Base-by-base conservation (phyloP, 2,888 invertebrate species). In the Sphaeridia pumilis region DNA sequence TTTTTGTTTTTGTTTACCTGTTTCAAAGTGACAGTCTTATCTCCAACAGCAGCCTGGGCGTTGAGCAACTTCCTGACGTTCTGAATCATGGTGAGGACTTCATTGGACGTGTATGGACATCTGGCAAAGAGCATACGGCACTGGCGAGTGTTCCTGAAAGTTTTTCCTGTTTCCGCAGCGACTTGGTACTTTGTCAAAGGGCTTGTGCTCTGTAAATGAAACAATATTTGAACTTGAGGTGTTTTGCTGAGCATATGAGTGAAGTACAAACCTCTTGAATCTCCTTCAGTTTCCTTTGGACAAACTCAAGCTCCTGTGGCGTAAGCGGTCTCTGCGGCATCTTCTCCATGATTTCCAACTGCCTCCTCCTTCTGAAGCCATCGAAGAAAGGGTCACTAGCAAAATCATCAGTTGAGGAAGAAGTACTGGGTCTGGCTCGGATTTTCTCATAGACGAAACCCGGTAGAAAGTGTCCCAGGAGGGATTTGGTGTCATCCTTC, bases 371-470 rank as follows among this genome's bases (percentile, higher is more conserved):
- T 20, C 54, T 54, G 28, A 62, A 60, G 2, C 55, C 58, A 25
- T 52, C 54, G 49, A 62, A 62, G 43, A 62, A 62, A 41, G 62
- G 60, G 26, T 62, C 62, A 20, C 54, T 55, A 3, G 52, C 54
- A 51, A 62, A 62, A 3, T 34, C 51, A 10, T 57, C 57, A 31
- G 45, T 34, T 5, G 20, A 14, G 20, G 12, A 5, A 7, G 22
- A 7, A 14, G 21, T 14, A 14, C 5, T 3, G 2, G 14, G 5
- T n/a, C 2, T 34, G 3, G 22, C 27, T 5, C 20, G 3, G 12
- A 34, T 35, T 17, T 50, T 45, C 2, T 27, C 26, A 22, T 35
- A 51, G 21, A 35, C 20, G 24, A 51, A 51, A 7, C 45, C 44
- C 17, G 51, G 51, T 20, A 51, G 36, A 1, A 51, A 7, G 17